Evolutionary conservation across 1,140 invertebrate species (phyloP), one percentile per base, ranked within the genome.

Genomic region (Lamellibrachia luymesi): DNA sequence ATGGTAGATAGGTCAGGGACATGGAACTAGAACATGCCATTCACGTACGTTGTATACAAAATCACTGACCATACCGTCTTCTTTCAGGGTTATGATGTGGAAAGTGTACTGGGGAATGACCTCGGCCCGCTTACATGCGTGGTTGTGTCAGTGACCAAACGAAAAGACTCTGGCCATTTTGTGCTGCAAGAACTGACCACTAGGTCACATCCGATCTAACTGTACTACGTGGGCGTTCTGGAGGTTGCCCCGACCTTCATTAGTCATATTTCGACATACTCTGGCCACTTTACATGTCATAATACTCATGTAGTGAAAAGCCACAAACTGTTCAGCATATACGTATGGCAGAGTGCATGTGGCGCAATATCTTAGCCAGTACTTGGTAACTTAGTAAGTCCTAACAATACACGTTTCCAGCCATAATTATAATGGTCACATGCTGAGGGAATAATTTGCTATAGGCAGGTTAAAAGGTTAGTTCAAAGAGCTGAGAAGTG

Each of bases 51-150:
- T 91, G 90, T 22, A 91, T 91, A 90, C 27, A 22, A 22, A 22
- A 90, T 91, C 2, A 91, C 27, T 91, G 91, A 27, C 6, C 51
- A 51, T 50, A 90, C 89, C 1, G 49, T 91, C 13, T 10, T 91
- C 27, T 51, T 91, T 91, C 51, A 91, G 91, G 91, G 91, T n/a
- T 91, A 91, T 91, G 91, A 91, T 50, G 51, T 91, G 49, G 91
- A 91, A 91, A 91, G n/a, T n/a, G 25, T 91, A 4, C 51, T 91
- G 4, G 49, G 51, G 91, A 91, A n/a, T 4, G 22, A 4, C 25
- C 13, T 91, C 51, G 91, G 91, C 10, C 91, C 91, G 17, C 49
- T 91, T 50, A n/a, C 91, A 51, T 91, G 91, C 91, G 51, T 91
- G 13, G 91, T 91, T 80, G 64, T 80, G 64, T 22, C 13, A 10